These are phyloP conservation scores for Entomobrya proxima DNA, from an alignment of 2,888 invertebrate species.

Conservation along the genomic window DNA sequence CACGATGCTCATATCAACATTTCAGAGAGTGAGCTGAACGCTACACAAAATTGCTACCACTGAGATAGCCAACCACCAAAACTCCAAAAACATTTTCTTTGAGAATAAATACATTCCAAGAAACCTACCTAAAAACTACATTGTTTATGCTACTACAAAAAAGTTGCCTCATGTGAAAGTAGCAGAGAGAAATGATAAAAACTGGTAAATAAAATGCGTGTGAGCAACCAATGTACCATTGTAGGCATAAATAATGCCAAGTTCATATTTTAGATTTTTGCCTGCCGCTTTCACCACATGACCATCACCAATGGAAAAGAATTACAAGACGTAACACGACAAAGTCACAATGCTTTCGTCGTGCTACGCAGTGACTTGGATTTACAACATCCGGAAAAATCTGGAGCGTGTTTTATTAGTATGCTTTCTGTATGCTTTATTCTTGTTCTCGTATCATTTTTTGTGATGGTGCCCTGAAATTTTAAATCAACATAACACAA, in stretches of 20 bases:
- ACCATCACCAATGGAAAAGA: constrained; percentile 11
- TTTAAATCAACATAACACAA: no score
- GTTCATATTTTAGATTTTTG: constrained; percentile 26
- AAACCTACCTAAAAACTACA: no score
- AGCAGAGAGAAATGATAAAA: not conserved
- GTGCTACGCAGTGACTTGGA: constrained; percentile 32
- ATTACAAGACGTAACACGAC: constrained; percentile 7
- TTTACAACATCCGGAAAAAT: constrained; percentile 51
- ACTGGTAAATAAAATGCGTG: not conserved
- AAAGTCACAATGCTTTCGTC: not conserved
- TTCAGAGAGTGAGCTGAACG: not conserved
- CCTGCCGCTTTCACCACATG: not conserved
- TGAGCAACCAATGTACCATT: not conserved
- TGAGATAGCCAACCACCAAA: not conserved
- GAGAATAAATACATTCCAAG: no score
- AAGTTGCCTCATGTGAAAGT: not conserved
- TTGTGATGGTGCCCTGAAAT: no score
- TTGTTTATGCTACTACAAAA: no score
- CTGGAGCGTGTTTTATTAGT: constrained; percentile 14
- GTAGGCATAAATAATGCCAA: not conserved
- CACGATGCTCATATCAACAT: not conserved
- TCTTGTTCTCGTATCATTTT: not conserved
- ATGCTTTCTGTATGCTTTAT: not conserved
- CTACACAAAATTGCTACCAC: not conserved
- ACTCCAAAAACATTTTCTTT: not conserved